These are phyloP conservation scores for Eurois occulta DNA, from an alignment of 2,888 invertebrate species.

Conservation along the genomic window DNA sequence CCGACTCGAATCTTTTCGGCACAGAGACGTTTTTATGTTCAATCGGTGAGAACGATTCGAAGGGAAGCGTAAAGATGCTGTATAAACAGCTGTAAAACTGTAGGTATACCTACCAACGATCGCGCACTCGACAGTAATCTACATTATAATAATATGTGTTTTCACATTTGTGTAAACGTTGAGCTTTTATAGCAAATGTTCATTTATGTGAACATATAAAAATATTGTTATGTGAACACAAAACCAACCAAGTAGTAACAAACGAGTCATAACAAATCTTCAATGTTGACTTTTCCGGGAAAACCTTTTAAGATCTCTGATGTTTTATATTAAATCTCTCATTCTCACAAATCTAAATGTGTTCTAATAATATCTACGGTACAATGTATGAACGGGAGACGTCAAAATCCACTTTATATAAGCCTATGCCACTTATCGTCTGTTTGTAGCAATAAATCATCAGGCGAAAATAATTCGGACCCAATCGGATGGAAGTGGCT, in stretches of 20 bases:
- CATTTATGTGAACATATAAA: slow-evolving; percentile 54
- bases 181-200: slow-evolving; percentile 57
- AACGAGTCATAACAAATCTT: slow-evolving; percentile 43
- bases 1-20: slow-evolving; percentile 76
- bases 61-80: slow-evolving; percentile 71
- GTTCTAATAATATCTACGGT: slow-evolving; percentile 28
- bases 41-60: slow-evolving; percentile 77
- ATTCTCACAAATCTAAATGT: slow-evolving; percentile 40
- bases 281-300: slow-evolving; percentile 29
- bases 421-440: slow-evolving; percentile 52
- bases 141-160: slow-evolving; percentile 54
- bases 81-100: slow-evolving; percentile 71
- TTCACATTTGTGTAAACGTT: slow-evolving; percentile 49
- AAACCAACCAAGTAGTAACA: slow-evolving; percentile 58
- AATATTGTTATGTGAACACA: slow-evolving; percentile 55
- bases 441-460: slow-evolving; percentile 70
- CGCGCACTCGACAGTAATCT: slow-evolving; percentile 55
- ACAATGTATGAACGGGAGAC: slow-evolving; percentile 15
- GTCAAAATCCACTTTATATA: slow-evolving; percentile 50
- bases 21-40: slow-evolving; percentile 79
- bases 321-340: slow-evolving; percentile 35
- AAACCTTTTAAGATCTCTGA: slow-evolving; percentile 38
- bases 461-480: slow-evolving; percentile 67
- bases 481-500: slow-evolving; percentile 67
- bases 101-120: slow-evolving; percentile 54